Evolutionary conservation across 1,140 invertebrate genomes (phyloP).

Genomic region (Holotrichia oblita): DNA sequence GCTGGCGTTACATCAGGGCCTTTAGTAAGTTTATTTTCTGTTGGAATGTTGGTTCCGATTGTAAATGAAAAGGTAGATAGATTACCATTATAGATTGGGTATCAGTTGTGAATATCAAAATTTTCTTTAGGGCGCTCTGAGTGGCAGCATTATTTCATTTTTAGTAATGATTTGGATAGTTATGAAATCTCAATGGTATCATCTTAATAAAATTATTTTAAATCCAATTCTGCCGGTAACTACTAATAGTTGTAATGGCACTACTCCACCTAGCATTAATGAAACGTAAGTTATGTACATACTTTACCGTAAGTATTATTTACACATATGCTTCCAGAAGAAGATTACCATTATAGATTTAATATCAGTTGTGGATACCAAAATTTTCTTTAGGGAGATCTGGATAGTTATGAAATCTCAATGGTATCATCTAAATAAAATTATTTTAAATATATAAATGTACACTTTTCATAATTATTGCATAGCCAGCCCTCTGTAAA

Average conservation of each 20-base stretch:
- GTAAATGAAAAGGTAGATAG: constrained; percentile 65
- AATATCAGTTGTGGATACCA: background rate
- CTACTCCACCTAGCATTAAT: background rate
- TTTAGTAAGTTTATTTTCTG: constrained; percentile 70
- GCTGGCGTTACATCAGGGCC: constrained; percentile 73
- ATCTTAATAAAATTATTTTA: background rate
- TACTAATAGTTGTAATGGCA: constrained; percentile 23
- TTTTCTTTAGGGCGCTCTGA: constrained; percentile 16
- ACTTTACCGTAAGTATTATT: too few relatives aligned
- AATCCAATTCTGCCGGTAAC: constrained; percentile 1
- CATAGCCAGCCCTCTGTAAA: too few relatives aligned
- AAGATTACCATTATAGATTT: too few relatives aligned
- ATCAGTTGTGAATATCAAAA: background rate
- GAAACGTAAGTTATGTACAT: constrained; percentile 25
- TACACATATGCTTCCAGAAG: too few relatives aligned
- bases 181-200: constrained; percentile 33
- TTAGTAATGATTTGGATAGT: constrained; percentile 20
- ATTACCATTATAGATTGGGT: too few relatives aligned
- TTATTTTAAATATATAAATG: background rate
- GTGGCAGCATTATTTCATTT: background rate
- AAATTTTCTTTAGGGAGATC: constrained; percentile 9
- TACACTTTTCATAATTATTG: too few relatives aligned
- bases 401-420: constrained; percentile 36
- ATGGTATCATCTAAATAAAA: constrained; percentile 19
- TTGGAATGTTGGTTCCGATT: constrained; percentile 76